Evolutionary conservation across 2,888 invertebrate genomes (phyloP).

Genomic region (Stenoptilia bipunctidactyla): DNA sequence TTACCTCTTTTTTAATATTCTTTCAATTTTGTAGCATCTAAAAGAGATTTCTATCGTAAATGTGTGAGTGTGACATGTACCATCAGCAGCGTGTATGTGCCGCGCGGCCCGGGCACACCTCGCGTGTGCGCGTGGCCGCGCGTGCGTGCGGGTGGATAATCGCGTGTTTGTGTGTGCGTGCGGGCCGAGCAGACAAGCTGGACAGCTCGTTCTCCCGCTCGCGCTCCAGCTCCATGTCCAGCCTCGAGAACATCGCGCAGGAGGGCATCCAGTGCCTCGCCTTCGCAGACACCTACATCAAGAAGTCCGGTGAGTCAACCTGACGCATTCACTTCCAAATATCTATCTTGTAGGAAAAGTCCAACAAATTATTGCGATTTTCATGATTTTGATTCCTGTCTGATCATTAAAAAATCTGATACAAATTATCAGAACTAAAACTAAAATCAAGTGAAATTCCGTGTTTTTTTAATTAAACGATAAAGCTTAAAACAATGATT

Average conservation of each 20-base stretch:
- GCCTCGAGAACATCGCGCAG: constrained; percentile 95
- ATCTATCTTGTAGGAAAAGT: too few relatives aligned
- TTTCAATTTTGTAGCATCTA: too few relatives aligned
- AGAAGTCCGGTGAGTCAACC: constrained; percentile 89
- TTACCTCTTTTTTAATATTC: too few relatives aligned
- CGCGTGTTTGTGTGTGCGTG: constrained; percentile 36
- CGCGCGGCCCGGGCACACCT: not conserved
- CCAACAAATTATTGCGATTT: too few relatives aligned
- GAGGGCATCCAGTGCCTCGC: constrained; percentile 96
- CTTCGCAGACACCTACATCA: constrained; percentile 95
- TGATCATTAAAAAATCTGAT: too few relatives aligned
- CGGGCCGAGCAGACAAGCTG: constrained; percentile 92
- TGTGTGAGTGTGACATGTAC: not conserved
- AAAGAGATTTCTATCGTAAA: too few relatives aligned
- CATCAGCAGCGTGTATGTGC: not conserved
- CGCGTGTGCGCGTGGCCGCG: not conserved
- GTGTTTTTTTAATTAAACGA: too few relatives aligned
- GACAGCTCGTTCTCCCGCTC: constrained; percentile 97
- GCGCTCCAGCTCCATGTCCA: constrained; percentile 97
- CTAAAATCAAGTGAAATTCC: too few relatives aligned
- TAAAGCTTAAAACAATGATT: too few relatives aligned
- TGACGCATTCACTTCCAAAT: too few relatives aligned
- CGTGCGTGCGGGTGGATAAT: constrained; percentile 30
- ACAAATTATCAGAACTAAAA: too few relatives aligned
- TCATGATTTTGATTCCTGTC: too few relatives aligned